These are phyloP conservation scores for Podilymbus podiceps DNA, from an alignment of 2,113 vertebrate species.

Conservation along the genomic window DNA sequence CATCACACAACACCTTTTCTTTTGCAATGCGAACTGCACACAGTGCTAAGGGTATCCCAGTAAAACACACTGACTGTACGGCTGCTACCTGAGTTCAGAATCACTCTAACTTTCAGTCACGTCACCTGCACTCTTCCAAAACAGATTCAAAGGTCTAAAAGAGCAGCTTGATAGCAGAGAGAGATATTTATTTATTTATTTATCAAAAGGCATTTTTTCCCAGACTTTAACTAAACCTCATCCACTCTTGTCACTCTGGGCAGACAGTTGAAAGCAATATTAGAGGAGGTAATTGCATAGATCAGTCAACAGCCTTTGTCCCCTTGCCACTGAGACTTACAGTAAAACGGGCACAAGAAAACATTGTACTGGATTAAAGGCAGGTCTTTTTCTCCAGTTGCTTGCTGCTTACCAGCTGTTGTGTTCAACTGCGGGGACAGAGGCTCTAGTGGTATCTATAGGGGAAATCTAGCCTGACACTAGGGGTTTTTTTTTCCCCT, in stretches of 20 bases:
- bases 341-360: conserved; percentile 80
- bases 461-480: conserved; percentile 71
- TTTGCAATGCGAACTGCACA: neutral
- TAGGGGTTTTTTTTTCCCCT: neutral
- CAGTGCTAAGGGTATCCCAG: neutral
- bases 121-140: conserved; percentile 53
- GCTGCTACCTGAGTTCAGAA: neutral
- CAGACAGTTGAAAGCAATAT: conserved; percentile 87
- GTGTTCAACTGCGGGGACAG: conserved; percentile 70
- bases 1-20: neutral
- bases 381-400: conserved; percentile 77
- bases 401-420: conserved; percentile 90
- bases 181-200: conserved; percentile 7
- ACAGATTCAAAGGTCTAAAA: conserved; percentile 65
- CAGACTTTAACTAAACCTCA: conserved; percentile 82
- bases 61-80: neutral
- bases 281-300: conserved; percentile 93
- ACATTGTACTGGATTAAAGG: conserved; percentile 77
- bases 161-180: conserved; percentile 56
- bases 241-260: conserved; percentile 80
- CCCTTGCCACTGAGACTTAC: conserved; percentile 81
- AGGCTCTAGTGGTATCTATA: conserved; percentile 71
- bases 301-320: conserved; percentile 95
- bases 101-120: conserved; percentile 44
- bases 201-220: conserved; percentile 74